Evolutionary conservation across 1,140 invertebrate species (phyloP).

Genomic region (Leptopilina clavipes): DNA sequence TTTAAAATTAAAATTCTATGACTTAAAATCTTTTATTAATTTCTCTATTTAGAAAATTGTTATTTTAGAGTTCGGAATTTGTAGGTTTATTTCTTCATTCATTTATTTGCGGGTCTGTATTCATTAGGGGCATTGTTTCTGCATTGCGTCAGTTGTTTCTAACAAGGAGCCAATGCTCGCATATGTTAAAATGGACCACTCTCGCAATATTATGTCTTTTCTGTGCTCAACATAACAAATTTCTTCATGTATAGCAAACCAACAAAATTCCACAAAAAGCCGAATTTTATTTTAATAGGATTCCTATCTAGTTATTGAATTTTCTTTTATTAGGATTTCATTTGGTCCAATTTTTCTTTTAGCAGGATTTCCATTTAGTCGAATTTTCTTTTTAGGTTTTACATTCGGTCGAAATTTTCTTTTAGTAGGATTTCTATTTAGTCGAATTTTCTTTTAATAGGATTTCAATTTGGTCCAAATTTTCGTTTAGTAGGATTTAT

Average conservation of each 20-base stretch:
- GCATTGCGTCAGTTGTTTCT: slow-evolving; percentile 12
- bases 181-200: not conserved
- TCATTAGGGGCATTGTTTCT: slow-evolving; percentile 5
- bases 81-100: not conserved
- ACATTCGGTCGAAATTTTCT: not conserved
- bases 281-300: not conserved
- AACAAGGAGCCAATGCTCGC: slow-evolving; percentile 1
- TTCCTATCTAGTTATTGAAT: too few relatives aligned
- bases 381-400: too few relatives aligned
- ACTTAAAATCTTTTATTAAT: too few relatives aligned
- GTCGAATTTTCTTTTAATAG: not conserved
- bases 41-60: too few relatives aligned
- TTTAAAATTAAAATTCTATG: too few relatives aligned
- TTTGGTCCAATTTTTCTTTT: too few relatives aligned
- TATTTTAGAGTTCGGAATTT: too few relatives aligned
- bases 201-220: not conserved
- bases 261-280: too few relatives aligned
- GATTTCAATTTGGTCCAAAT: too few relatives aligned
- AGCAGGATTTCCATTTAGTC: not conserved
- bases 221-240: not conserved
- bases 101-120: not conserved
- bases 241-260: not conserved
- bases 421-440: not conserved
- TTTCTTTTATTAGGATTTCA: too few relatives aligned
- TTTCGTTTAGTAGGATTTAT: not conserved